phyloP scores from a whole-genome alignment of 1,140 invertebrate genomes.

The Potamilus streckersoni region DNA sequence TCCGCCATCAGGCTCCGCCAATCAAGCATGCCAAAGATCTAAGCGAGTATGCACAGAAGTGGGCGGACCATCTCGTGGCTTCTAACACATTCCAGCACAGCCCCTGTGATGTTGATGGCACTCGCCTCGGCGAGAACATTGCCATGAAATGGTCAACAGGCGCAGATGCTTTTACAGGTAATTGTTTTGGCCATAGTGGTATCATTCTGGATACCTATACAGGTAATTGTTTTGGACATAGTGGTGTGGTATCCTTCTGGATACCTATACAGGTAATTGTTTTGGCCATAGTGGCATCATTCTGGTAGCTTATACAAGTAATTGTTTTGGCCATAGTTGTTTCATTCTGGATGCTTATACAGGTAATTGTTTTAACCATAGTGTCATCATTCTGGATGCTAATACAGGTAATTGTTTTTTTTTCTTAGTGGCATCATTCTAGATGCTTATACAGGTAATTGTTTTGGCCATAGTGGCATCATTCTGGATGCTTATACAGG shows the following conservation, averaged over 20 bases:
- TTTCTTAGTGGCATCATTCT: too few relatives aligned
- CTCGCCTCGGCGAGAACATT: slow-evolving; percentile 63
- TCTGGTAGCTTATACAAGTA: too few relatives aligned
- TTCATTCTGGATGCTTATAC: too few relatives aligned
- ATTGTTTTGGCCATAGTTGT: too few relatives aligned
- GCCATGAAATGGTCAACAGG: slow-evolving; percentile 59
- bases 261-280: too few relatives aligned
- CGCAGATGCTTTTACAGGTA: slow-evolving; percentile 46
- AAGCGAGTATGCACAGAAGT: slow-evolving; percentile 83
- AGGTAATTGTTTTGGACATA: slow-evolving; percentile 36
- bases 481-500: too few relatives aligned
- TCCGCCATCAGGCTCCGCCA: slow-evolving; percentile 77
- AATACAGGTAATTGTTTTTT: too few relatives aligned
- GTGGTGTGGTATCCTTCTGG: background rate
- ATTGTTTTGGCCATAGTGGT: slow-evolving; percentile 11
- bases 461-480: too few relatives aligned
- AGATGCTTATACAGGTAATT: too few relatives aligned
- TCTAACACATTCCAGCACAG: slow-evolving; percentile 81
- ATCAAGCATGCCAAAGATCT: slow-evolving; percentile 75
- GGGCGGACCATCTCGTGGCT: slow-evolving; percentile 81
- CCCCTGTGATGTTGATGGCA: slow-evolving; percentile 42
- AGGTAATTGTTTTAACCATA: too few relatives aligned
- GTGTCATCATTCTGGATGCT: too few relatives aligned
- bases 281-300: too few relatives aligned
- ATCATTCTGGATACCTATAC: slow-evolving; percentile 26